Base-by-base conservation (phyloP, 2,888 invertebrate genomes). In the Drosophila infuscata region DNA sequence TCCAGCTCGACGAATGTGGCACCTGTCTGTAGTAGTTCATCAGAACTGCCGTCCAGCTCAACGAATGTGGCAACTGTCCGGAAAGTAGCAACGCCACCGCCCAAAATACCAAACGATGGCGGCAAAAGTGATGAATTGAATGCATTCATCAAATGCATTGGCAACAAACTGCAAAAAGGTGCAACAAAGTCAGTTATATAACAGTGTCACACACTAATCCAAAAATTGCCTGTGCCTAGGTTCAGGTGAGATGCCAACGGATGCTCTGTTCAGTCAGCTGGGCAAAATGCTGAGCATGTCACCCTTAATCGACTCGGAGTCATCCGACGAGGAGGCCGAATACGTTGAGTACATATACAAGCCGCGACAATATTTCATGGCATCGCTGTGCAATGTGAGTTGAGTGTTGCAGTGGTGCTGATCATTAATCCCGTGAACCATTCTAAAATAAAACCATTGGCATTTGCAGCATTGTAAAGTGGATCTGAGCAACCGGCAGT, bases 281-380 rank as follows among this genome's bases (percentile, higher is more conserved):
- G 91, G 91, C 53, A 88, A 91, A 74, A 86, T 92, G 20, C 81
- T 92, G 4, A 90, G 91, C 61, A 91, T 88, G 62, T 87, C 80
- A 25, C 92, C 92, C 4, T 74, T 91, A 7, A 90, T 87, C 25
- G 91, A 92, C 70, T 76, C 91, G 4, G 92, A 89, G 51, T 88
- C 92, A 6, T 92, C 94, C 33, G 94, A 92, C 29, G 94, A 94
- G 43, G 94, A 94, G 33, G 95, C 94, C 46, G 94, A 95, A 64
- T 94, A 94, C 63, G 94, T 95, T 56, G 94, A 95, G 57, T 95
- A 95, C 82, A 94, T 95, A 74, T 95, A 95, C 74, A 95, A 94
- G 84, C 96, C 96, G 61, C 94, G 96, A 12, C 94, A 94, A 87
- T 95, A 95, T 17, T 96, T 95, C 88, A 92, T 95, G 38, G 94